Base-by-base conservation (phyloP, 2,797 vertebrate genomes). In the Labroides dimidiatus region DNA sequence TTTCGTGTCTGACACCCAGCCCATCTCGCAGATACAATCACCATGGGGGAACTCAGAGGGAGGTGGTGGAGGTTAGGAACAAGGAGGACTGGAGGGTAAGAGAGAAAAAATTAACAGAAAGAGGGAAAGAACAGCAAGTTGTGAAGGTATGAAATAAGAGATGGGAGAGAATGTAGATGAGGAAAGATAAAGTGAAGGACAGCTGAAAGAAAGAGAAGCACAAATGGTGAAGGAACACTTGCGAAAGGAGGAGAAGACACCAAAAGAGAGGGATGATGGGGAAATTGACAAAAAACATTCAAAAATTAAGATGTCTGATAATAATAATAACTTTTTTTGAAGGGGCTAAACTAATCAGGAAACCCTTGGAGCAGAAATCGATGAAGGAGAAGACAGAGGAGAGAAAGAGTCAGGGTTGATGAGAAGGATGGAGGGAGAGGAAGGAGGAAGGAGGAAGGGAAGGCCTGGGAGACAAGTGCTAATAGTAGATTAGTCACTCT, bases 401-500 rank as follows among this genome's bases (percentile, higher is more conserved):
- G 44, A 57, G 48, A 53, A 57, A 49, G 27, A 72, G 30, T 33
- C 30, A 9, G 30, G 5, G 30, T 4, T 33, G 30, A 7, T 33
- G 30, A 33, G 30, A 33, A 7, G 27, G 27, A 27, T 49, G 59
- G 51, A 60, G 23, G 42, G 55, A 50, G n/a, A n/a, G n/a, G n/a
- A n/a, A n/a, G 58, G 37, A 54, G 42, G 55, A 65, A 42, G 51
- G 62, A 9, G 49, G 24, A 2, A 42, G 47, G 52, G 61, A 73
- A 41, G 62, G 69, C 43, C 78, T 64, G 69, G 61, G 69, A 84
- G 69, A 81, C 69, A 52, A 86, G 79, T 75, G 72, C 77, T 84
- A 85, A 89, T 84, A 72, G 86, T 79, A 68, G 74, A 84, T 88
- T 82, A 84, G 81, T 86, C 84, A 82, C 69, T 79, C 72, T 74